phyloP scores from a whole-genome alignment of 2,113 vertebrate species.

The Cottus gobio region DNA sequence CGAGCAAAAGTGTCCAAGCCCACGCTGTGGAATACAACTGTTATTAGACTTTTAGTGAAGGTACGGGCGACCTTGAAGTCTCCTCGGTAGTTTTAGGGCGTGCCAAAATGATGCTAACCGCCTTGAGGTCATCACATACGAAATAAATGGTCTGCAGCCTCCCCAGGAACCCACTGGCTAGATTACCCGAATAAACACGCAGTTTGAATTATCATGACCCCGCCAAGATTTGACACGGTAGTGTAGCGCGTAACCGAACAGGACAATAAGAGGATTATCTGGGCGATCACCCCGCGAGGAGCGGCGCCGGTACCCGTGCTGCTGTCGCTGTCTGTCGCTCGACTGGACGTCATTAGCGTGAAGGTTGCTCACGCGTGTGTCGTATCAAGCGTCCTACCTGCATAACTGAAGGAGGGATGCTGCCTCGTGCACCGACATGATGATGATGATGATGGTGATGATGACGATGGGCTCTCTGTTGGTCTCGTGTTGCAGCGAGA shows the following conservation, averaged over 20 bases:
- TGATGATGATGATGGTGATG: constrained; percentile 7
- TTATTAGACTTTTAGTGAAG: not conserved
- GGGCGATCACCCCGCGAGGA: not conserved
- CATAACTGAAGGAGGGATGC: constrained; percentile 87
- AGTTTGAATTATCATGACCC: fast-evolving
- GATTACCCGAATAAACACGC: not conserved
- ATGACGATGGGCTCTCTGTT: not conserved
- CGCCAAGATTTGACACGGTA: fast-evolving
- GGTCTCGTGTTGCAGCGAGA: constrained; percentile 38
- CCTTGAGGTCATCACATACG: constrained; percentile 50
- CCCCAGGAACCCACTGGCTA: not conserved
- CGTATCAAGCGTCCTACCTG: constrained; percentile 81
- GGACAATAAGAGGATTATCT: constrained; percentile 39
- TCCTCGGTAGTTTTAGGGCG: constrained; percentile 22
- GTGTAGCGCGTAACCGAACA: not conserved
- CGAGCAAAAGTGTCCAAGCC: not conserved
- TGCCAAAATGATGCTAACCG: not conserved
- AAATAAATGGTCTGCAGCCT: not conserved
- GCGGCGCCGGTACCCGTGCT: not conserved
- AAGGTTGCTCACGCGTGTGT: not conserved
- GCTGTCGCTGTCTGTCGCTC: not conserved
- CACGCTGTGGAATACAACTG: not conserved
- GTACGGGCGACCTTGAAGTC: constrained; percentile 26
- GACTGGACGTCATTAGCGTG: not conserved
- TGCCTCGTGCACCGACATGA: constrained; percentile 67